Percentiles rank a stretch among this genome's conserved stretches.
phyloP scores from a whole-genome alignment of 2,797 vertebrate genomes.

The Lycodopsis pacificus region DNA sequence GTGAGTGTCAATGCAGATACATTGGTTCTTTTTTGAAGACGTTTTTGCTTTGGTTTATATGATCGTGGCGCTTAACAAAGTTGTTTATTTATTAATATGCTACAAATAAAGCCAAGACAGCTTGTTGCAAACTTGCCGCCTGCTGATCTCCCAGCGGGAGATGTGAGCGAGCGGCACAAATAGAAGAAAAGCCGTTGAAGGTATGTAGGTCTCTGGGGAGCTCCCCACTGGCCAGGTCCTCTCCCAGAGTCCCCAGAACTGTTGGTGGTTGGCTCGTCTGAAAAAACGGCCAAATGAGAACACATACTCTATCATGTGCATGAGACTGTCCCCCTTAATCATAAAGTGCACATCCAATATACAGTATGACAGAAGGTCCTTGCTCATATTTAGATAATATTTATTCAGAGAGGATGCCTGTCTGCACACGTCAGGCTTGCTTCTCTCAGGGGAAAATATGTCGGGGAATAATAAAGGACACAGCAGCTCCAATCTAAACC shows the following conservation, averaged over 20 bases:
- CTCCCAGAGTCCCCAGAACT: too few relatives aligned
- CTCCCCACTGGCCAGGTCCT: too few relatives aligned
- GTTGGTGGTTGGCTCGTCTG: too few relatives aligned
- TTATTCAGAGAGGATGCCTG: background rate
- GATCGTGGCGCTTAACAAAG: too few relatives aligned
- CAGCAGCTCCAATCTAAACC: slow-evolving; percentile 28
- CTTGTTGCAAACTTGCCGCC: too few relatives aligned
- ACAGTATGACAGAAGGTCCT: background rate
- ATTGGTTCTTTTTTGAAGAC: background rate
- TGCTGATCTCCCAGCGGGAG: too few relatives aligned
- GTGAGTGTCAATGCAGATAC: background rate
- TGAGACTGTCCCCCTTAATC: background rate
- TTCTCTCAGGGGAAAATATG: slow-evolving; percentile 32
- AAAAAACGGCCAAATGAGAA: background rate
- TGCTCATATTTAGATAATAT: background rate
- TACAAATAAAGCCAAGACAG: background rate
- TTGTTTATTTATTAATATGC: background rate
- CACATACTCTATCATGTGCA: background rate
- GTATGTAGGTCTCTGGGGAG: too few relatives aligned
- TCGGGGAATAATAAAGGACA: slow-evolving; percentile 29
- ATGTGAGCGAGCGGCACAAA: too few relatives aligned
- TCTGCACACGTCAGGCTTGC: slow-evolving; percentile 8
- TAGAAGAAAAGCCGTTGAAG: too few relatives aligned
- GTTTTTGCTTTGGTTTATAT: too few relatives aligned
- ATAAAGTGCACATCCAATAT: background rate